phyloP scores from a whole-genome alignment of 1,140 invertebrate genomes.

The Sipha flava region DNA sequence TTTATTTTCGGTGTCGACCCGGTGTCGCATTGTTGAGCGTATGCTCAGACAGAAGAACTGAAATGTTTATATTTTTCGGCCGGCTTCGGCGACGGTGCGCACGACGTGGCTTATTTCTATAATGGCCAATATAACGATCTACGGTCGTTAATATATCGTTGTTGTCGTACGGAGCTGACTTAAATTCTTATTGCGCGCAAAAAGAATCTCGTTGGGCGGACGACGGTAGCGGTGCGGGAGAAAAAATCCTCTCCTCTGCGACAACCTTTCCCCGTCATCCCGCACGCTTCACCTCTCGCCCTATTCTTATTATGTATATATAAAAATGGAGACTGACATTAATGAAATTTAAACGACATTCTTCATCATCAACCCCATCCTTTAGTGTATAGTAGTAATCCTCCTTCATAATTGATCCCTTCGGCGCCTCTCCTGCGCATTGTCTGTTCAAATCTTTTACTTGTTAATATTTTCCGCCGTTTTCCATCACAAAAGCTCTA shows the following conservation, averaged over 20 bases:
- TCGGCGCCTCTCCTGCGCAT: not conserved
- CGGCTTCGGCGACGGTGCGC: not conserved
- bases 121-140: not conserved
- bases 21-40: not conserved
- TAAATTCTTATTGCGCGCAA: not conserved
- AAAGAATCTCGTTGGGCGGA: not conserved
- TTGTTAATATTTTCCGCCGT: conserved; percentile 31
- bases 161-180: not conserved
- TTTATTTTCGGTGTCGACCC: not conserved
- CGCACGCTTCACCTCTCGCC: not conserved
- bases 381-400: not conserved
- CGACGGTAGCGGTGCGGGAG: not conserved
- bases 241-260: not conserved
- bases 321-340: conserved; percentile 24
- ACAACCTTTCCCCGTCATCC: not conserved
- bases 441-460: conserved; percentile 18
- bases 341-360: conserved; percentile 33
- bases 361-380: conserved; percentile 30
- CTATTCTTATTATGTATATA: not conserved
- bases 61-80: no score
- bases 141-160: not conserved
- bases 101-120: conserved; percentile 1
- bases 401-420: conserved; percentile 31
- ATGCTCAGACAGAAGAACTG: not conserved
- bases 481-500: conserved; percentile 28